phyloP scores from a whole-genome alignment of 2,797 vertebrate genomes.

The Gobio occitaniae region DNA sequence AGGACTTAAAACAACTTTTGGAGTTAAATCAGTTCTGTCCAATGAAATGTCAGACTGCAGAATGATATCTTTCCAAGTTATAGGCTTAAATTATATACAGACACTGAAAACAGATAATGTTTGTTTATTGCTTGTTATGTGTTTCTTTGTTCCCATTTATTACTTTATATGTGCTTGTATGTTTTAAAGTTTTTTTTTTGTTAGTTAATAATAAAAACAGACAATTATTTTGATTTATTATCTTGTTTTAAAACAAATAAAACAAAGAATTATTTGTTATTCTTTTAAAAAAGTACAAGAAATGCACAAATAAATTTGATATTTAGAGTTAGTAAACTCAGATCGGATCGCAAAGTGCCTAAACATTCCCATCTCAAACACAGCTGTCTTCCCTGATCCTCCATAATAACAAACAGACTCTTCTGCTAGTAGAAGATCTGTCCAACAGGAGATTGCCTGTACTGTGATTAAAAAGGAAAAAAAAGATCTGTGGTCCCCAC shows the following conservation, averaged over 20 bases:
- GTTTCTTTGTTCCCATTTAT: not conserved
- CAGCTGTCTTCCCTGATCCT: not conserved
- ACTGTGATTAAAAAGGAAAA: slow-evolving; percentile 55
- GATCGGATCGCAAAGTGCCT: not conserved
- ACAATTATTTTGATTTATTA: not conserved
- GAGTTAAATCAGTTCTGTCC: not conserved
- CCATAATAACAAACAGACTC: slow-evolving; percentile 2
- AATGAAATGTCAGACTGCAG: not conserved
- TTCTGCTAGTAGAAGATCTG: slow-evolving; percentile 7
- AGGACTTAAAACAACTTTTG: not conserved
- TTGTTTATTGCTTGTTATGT: not conserved
- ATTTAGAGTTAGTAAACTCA: not conserved
- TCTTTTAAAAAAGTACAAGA: not conserved
- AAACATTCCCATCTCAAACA: not conserved
- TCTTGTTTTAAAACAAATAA: too few relatives aligned
- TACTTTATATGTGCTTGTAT: not conserved
- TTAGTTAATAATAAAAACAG: not conserved
- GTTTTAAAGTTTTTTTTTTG: not conserved
- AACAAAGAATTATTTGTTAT: not conserved
- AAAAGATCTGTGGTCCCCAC: slow-evolving; percentile 56
- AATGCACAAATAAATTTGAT: not conserved
- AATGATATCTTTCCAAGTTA: not conserved
- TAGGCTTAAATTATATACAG: not conserved
- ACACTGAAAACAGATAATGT: not conserved
- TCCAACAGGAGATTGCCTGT: slow-evolving; percentile 35